Evolutionary conservation across 2,888 invertebrate genomes (phyloP).

Genomic region (Drosophila melanosoma): DNA sequence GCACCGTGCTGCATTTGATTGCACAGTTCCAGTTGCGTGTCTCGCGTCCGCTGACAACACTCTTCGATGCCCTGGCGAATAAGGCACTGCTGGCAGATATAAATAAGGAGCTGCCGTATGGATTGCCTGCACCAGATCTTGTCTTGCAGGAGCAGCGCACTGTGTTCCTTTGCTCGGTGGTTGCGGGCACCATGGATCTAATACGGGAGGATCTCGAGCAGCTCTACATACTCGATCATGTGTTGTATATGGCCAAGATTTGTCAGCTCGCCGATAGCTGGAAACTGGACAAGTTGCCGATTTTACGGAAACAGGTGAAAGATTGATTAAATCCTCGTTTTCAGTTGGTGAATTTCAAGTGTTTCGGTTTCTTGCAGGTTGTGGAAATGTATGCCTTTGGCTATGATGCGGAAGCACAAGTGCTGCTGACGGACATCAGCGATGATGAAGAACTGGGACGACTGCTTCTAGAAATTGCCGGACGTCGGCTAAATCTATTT

Average conservation of each 20-base stretch:
- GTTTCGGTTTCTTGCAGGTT: constrained; percentile 83
- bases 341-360: not conserved
- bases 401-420: constrained; percentile 87
- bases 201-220: constrained; percentile 88
- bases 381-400: constrained; percentile 88
- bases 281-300: constrained; percentile 90
- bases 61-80: constrained; percentile 91
- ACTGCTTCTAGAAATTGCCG: constrained; percentile 92
- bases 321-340: constrained; percentile 68
- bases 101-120: constrained; percentile 86
- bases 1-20: constrained; percentile 91
- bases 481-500: constrained; percentile 90
- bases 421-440: constrained; percentile 88
- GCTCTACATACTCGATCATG: constrained; percentile 86
- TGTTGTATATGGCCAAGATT: constrained; percentile 90
- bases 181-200: constrained; percentile 90
- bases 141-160: constrained; percentile 89
- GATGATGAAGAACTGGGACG: constrained; percentile 90
- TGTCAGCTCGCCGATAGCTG: constrained; percentile 90
- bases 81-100: constrained; percentile 86
- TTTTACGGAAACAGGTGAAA: constrained; percentile 91
- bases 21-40: constrained; percentile 91
- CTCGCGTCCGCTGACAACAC: constrained; percentile 89
- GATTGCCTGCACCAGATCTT: constrained; percentile 88
- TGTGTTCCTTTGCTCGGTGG: constrained; percentile 90